These are phyloP conservation scores for Lates calcarifer DNA, from an alignment of 2,113 vertebrate species.

Conservation along the genomic window DNA sequence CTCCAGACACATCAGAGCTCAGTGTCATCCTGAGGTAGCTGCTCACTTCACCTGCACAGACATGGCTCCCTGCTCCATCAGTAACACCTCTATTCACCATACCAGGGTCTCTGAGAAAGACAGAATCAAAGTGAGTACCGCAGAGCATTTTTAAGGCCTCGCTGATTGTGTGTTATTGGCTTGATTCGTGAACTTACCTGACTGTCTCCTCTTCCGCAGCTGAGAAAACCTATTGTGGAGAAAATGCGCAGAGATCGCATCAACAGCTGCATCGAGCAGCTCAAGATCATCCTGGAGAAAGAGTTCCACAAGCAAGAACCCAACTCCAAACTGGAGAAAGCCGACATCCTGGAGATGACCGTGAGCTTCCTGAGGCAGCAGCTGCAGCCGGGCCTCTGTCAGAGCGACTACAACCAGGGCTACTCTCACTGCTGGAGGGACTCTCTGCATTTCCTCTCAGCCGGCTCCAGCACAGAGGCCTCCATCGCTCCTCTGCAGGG, in stretches of 20 bases:
- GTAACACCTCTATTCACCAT: constrained; percentile 59
- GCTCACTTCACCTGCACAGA: constrained; percentile 38
- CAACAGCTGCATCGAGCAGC: constrained; percentile 88
- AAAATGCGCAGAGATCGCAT: constrained; percentile 91
- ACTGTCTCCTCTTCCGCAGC: constrained; percentile 69
- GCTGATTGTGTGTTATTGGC: neutral
- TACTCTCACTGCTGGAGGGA: constrained; percentile 88
- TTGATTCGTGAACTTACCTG: constrained; percentile 27
- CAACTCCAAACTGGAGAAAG: constrained; percentile 91
- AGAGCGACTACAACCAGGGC: constrained; percentile 82
- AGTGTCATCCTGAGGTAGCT: constrained; percentile 59
- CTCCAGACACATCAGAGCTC: constrained; percentile 41
- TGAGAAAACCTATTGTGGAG: constrained; percentile 91
- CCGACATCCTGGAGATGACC: constrained; percentile 90
- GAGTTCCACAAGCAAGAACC: constrained; percentile 89
- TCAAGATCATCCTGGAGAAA: constrained; percentile 88
- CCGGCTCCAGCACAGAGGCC: constrained; percentile 74
- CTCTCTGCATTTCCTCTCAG: constrained; percentile 85
- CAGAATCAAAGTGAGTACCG: constrained; percentile 72
- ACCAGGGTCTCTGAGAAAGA: constrained; percentile 71
- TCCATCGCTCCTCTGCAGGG: constrained; percentile 46
- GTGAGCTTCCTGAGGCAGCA: constrained; percentile 89
- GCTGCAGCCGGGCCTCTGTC: constrained; percentile 66
- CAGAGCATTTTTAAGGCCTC: neutral
- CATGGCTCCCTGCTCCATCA: constrained; percentile 78